These are phyloP conservation scores for Fregata magnificens DNA, from an alignment of 2,113 vertebrate species.

Conservation along the genomic window DNA sequence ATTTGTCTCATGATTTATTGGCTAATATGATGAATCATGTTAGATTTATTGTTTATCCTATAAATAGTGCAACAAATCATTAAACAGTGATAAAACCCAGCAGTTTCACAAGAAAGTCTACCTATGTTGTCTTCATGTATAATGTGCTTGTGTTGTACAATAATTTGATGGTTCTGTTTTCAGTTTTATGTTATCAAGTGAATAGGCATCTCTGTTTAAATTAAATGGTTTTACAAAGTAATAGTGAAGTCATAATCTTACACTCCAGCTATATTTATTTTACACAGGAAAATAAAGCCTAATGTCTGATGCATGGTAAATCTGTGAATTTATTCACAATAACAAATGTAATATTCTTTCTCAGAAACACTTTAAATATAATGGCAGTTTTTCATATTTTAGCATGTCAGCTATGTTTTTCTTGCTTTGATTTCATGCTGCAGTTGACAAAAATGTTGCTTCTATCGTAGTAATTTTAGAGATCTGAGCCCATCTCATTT, in stretches of 20 bases:
- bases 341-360: slow-evolving; percentile 67
- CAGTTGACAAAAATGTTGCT: slow-evolving; percentile 9
- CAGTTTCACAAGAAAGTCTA: slow-evolving; percentile 45
- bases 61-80: slow-evolving; percentile 82
- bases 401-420: not conserved
- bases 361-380: slow-evolving; percentile 59
- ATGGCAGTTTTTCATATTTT: slow-evolving; percentile 39
- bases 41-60: slow-evolving; percentile 83
- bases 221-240: slow-evolving; percentile 70
- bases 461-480: not conserved
- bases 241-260: slow-evolving; percentile 66
- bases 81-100: slow-evolving; percentile 74
- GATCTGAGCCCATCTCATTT: not conserved
- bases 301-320: slow-evolving; percentile 57
- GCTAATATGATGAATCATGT: slow-evolving; percentile 81
- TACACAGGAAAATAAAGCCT: slow-evolving; percentile 74
- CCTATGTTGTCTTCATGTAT: slow-evolving; percentile 1
- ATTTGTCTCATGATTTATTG: slow-evolving; percentile 85
- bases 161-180: slow-evolving; percentile 3
- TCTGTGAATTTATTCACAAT: slow-evolving; percentile 63
- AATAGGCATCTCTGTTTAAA: slow-evolving; percentile 29
- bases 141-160: not conserved
- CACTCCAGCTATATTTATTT: slow-evolving; percentile 70
- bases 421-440: not conserved
- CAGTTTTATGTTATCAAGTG: not conserved